Evolutionary conservation across 2,888 invertebrate species (phyloP), one percentile per base, ranked within the genome.

Genomic region (Dusona sp.): DNA sequence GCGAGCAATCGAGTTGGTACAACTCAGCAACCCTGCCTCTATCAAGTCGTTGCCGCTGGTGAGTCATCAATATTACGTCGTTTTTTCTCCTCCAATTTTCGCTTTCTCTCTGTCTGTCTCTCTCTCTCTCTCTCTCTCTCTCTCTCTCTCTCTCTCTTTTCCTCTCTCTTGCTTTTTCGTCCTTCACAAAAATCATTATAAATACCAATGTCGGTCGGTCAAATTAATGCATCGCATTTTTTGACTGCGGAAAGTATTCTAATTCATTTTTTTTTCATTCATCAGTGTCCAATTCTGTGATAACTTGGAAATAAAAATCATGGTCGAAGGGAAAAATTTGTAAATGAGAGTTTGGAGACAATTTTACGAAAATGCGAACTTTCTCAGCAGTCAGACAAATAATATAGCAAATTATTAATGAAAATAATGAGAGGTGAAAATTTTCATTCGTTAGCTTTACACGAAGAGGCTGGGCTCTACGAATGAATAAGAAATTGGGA

Each of bases 31-130:
- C 98, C 98, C 0, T 98, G 98, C 92, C 95, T 98, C 90, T 98
- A 98, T 95, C 98, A 98, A 94, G 96, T 98, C 84, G 97, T 97
- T 33, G 97, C 97, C 85, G 97, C 98, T 94, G 97, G 98, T 98
- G 94, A 95, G 95, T 90, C 54, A 82, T 73, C 38, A 29, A 67
- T 33, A 36, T 54, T 51, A 13, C 19, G 51, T 1, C 22, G 0
- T 13, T 29, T 61, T 29, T 54, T n/a, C 8, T n/a, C 8, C 19
- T 65, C 7, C 6, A 7, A 0, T 19, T 19, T n/a, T n/a, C n/a
- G n/a, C n/a, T n/a, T n/a, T n/a, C n/a, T n/a, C n/a, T n/a, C n/a
- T n/a, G n/a, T n/a, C n/a, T n/a, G n/a, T n/a, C 1, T n/a, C n/a
- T 70, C 25, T 25, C 29, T 13, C 2, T 19, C 22, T 33, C 29